Base-by-base conservation (phyloP, 2,888 invertebrate genomes). In the Callinectes sapidus region DNA sequence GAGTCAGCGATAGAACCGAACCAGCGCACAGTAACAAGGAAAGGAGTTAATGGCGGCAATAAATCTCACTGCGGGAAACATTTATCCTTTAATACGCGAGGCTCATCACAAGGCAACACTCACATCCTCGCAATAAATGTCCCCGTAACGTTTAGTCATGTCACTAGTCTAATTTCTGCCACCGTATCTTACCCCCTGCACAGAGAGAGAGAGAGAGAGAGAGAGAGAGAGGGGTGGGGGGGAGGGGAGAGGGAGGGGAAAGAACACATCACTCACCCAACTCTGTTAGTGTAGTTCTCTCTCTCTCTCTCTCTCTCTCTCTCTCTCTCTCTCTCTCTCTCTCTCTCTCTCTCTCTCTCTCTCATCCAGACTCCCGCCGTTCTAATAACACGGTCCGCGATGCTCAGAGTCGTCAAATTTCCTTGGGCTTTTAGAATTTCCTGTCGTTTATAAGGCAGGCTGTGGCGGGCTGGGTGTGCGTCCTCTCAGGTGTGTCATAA, bases 401-500 rank as follows among this genome's bases (percentile, higher is more conserved):
- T 77, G 71, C 71, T 77, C 28, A 28, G 28, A 77, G 28, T 77
- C n/a, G 32, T 77, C 71, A 77, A 77, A 77, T 77, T 77, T 77
- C 28, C 28, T 32, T 32, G 71, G 71, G 32, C 28, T 77, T 61
- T 28, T 28, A 77, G 71, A 77, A 77, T 77, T 77, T 77, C 71
- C 71, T 77, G 71, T 77, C 71, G 71, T 77, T 77, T n/a, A 28
- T 28, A 28, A 77, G 71, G n/a, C 61, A 61, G 61, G 71, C 71
- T 28, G 71, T 28, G 71, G 16, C 61, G 61, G 61, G 48, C 48
- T 48, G 10, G 61, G 23, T 61, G 61, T 61, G 61, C 61, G 71
- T 28, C 10, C 71, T 77, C 28, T 28, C 28, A 77, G 71, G 71
- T 28, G 71, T 77, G 71, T 28, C 71, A 28, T 10, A 28, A 28